phyloP scores from a whole-genome alignment of 2,888 invertebrate genomes.

The Meta bourneti region DNA sequence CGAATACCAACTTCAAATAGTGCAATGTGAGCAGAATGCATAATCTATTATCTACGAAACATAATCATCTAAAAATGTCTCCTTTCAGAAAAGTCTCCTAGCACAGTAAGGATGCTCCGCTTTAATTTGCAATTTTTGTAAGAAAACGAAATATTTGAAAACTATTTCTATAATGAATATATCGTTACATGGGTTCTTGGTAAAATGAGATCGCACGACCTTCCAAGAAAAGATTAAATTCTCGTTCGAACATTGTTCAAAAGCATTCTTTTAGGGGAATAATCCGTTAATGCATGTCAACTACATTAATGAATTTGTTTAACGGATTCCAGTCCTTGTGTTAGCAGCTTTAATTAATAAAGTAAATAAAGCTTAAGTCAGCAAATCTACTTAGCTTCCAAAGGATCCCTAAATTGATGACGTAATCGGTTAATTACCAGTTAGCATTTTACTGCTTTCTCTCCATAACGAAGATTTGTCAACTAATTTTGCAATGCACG shows the following conservation, averaged over 20 bases:
- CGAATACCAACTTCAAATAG: no score
- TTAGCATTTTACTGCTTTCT: not conserved
- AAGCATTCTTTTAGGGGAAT: not conserved
- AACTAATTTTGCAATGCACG: not conserved
- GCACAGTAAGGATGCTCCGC: no score
- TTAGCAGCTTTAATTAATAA: not conserved
- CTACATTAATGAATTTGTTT: constrained; percentile 22
- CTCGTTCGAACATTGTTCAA: not conserved
- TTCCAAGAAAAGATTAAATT: no score
- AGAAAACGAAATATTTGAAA: no score
- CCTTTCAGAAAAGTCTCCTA: no score
- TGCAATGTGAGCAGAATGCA: no score
- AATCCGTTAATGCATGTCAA: not conserved
- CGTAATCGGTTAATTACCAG: not conserved
- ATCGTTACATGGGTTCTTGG: no score
- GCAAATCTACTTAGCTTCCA: not conserved
- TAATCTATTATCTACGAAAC: no score
- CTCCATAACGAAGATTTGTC: not conserved
- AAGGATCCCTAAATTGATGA: not conserved
- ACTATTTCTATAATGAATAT: no score
- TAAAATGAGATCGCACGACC: no score
- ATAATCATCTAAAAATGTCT: no score
- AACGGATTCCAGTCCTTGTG: not conserved
- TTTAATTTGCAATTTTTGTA: no score
- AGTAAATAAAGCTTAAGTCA: not conserved